Conservation (phyloP, 1,140 invertebrate genomes). For the Dendroctonus valens region DNA sequence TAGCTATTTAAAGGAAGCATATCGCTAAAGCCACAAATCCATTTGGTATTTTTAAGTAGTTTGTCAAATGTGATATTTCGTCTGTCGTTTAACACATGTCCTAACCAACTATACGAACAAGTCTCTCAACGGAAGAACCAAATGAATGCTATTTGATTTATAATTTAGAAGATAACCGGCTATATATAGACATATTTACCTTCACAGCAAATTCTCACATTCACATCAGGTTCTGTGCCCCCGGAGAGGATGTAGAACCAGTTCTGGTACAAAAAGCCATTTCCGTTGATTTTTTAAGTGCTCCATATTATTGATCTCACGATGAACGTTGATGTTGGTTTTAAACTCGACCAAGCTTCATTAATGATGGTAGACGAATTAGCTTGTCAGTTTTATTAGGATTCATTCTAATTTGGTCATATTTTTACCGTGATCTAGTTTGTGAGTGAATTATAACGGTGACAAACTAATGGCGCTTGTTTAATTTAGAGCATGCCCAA, state of each 20-base stretch:
- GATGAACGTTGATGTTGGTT: background rate
- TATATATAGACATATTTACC: conserved; percentile 12
- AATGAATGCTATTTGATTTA: conserved; percentile 11
- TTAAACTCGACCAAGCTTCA: background rate
- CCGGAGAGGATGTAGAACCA: conserved; percentile 11
- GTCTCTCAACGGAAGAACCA: background rate
- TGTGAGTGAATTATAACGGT: too few species aligned
- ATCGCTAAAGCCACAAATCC: too few species aligned
- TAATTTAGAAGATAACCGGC: background rate
- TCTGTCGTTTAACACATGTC: background rate
- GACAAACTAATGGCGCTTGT: too few species aligned
- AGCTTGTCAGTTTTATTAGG: too few species aligned
- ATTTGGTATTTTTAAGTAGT: too few species aligned
- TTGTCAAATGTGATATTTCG: too few species aligned
- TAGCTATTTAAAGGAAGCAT: too few species aligned
- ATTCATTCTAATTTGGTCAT: too few species aligned
- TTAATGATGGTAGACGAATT: background rate
- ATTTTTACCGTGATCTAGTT: too few species aligned
- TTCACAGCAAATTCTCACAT: conserved; percentile 10
- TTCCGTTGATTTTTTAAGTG: conserved; percentile 10
- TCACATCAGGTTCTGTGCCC: conserved; percentile 1
- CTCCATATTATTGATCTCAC: conserved; percentile 7
- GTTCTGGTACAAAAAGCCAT: conserved; percentile 12
- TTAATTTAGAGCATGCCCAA: too few species aligned
- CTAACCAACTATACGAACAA: conserved; percentile 1